Evolutionary conservation across 2,888 invertebrate genomes (phyloP).

Genomic region (Drosophila pseudotakahashii): DNA sequence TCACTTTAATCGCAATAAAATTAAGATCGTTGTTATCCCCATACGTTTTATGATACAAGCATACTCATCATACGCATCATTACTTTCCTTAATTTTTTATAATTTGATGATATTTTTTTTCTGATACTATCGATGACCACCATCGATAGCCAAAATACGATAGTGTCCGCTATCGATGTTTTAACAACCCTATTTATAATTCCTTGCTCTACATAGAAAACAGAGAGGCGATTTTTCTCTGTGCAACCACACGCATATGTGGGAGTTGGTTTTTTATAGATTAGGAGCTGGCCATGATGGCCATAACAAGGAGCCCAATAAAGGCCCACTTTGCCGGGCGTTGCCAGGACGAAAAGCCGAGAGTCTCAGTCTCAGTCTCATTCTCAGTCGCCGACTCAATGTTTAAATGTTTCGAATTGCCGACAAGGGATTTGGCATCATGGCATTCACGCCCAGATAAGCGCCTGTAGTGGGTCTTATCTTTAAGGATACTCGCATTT

Average conservation of each 20-base stretch:
- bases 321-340: constrained; percentile 45
- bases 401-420: constrained; percentile 82
- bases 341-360: constrained; percentile 48
- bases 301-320: constrained; percentile 64
- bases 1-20: no score
- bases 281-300: constrained; percentile 69
- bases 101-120: no score
- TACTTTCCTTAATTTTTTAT: no score
- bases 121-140: no score
- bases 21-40: no score
- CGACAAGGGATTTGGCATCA: constrained; percentile 79
- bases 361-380: constrained; percentile 4
- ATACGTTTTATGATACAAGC: no score
- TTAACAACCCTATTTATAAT: no score
- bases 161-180: no score
- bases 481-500: constrained; percentile 63
- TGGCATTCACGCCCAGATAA: constrained; percentile 78
- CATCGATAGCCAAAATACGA: no score
- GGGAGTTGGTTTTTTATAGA: constrained; percentile 66
- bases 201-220: no score
- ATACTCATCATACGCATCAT: no score
- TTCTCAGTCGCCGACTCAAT: constrained; percentile 54
- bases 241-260: constrained; percentile 27
- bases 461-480: constrained; percentile 76
- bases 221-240: no score